Evolutionary conservation across 1,140 invertebrate species (phyloP).

Genomic region (Conus ventricosus): DNA sequence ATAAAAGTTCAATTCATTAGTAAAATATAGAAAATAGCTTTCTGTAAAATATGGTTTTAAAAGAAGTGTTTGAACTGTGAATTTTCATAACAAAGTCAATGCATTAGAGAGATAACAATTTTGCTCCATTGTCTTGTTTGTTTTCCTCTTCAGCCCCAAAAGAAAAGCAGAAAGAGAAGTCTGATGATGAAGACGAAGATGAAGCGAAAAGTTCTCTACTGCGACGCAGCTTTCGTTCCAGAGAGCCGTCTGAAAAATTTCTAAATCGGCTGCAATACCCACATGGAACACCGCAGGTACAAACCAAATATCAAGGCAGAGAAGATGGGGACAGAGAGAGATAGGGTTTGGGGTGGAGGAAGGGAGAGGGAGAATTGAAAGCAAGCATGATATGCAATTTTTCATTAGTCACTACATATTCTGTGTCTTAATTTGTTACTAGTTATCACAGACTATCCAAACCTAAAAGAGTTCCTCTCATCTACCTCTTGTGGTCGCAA

Average conservation of each 20-base stretch:
- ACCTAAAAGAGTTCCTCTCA: too few relatives aligned
- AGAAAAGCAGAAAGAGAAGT: not conserved
- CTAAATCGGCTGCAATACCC: slow-evolving; percentile 15
- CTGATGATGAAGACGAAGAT: not conserved
- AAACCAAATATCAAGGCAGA: not conserved
- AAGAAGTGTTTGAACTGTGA: too few relatives aligned
- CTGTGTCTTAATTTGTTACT: too few relatives aligned
- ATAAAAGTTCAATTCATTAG: too few relatives aligned
- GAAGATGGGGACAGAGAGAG: not conserved
- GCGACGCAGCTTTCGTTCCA: slow-evolving; percentile 10
- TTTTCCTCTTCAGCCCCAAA: not conserved
- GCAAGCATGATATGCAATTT: not conserved
- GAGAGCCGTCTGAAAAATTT: slow-evolving; percentile 1
- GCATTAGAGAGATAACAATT: too few relatives aligned
- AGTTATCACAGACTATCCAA: too few relatives aligned
- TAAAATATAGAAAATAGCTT: too few relatives aligned
- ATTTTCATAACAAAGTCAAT: too few relatives aligned
- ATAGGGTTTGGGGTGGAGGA: not conserved
- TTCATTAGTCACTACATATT: not conserved
- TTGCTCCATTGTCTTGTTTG: too few relatives aligned
- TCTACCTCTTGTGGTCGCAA: too few relatives aligned
- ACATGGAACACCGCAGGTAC: slow-evolving; percentile 13
- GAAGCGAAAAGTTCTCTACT: not conserved
- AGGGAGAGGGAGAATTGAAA: too few relatives aligned
- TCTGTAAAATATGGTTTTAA: too few relatives aligned